These are phyloP conservation scores for Lycaena phlaeas DNA, from an alignment of 2,888 invertebrate genomes.

Conservation along the genomic window DNA sequence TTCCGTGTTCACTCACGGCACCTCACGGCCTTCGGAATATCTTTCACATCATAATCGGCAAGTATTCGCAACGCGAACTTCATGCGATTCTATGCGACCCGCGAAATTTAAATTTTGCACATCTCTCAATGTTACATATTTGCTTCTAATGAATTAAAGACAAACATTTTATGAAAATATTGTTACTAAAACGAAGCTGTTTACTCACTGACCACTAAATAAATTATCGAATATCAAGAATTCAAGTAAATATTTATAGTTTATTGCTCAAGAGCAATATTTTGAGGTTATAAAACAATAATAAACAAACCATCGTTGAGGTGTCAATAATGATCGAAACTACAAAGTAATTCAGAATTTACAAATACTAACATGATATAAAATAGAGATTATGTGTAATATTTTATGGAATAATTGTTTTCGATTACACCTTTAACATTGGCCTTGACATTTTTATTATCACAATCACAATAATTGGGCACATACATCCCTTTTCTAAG, in stretches of 20 bases:
- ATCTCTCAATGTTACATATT: background rate
- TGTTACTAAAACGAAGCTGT: too few relatives aligned
- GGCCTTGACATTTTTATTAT: slow-evolving; percentile 65
- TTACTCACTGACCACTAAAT: too few relatives aligned
- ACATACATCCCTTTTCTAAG: slow-evolving; percentile 25
- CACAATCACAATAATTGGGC: slow-evolving; percentile 54
- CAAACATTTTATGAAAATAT: background rate
- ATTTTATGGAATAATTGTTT: too few relatives aligned
- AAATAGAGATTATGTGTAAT: too few relatives aligned
- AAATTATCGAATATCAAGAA: too few relatives aligned
- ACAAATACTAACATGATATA: too few relatives aligned
- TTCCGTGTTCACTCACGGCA: slow-evolving; percentile 69
- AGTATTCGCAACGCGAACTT: slow-evolving; percentile 74
- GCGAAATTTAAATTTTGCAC: slow-evolving; percentile 61
- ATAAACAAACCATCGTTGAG: background rate
- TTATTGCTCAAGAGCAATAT: too few relatives aligned
- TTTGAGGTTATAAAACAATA: background rate
- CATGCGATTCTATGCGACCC: slow-evolving; percentile 60
- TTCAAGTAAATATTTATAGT: too few relatives aligned
- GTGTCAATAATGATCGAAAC: background rate
- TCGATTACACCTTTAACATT: slow-evolving; percentile 30
- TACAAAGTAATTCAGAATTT: background rate
- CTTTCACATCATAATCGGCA: slow-evolving; percentile 76
- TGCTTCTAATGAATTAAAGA: background rate
- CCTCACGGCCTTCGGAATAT: slow-evolving; percentile 77